Evolutionary conservation across 2,113 vertebrate genomes (phyloP).

Genomic region (Cyphomyrus discorhynchus): DNA sequence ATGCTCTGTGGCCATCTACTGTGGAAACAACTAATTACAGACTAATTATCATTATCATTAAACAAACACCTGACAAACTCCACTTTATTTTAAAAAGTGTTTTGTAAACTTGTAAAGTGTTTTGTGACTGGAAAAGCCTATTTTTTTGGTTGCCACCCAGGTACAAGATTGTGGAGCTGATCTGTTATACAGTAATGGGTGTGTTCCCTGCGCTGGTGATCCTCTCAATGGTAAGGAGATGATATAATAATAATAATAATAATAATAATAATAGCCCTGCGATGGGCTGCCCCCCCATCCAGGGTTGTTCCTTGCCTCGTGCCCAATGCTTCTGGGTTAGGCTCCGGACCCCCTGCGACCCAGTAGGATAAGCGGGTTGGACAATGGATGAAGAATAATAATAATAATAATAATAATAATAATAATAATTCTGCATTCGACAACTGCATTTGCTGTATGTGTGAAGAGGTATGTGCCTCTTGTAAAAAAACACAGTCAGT

Average conservation of each 20-base stretch:
- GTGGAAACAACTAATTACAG: not conserved
- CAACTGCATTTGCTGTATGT: not conserved
- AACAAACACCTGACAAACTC: not conserved
- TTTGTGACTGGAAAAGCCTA: not conserved
- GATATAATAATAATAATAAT: too few species aligned
- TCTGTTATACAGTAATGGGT: constrained; percentile 87
- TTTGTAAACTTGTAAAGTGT: not conserved
- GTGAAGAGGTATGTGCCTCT: not conserved
- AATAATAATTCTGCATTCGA: not conserved
- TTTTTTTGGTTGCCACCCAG: constrained; percentile 47
- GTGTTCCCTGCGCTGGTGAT: constrained; percentile 84
- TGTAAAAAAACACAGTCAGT: too few species aligned
- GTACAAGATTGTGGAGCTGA: constrained; percentile 87
- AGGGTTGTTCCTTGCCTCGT: too few species aligned
- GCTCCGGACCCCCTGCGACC: too few species aligned
- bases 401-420: too few species aligned
- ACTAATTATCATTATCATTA: not conserved
- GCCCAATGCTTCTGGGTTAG: too few species aligned
- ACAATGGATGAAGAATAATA: not conserved
- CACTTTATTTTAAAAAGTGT: not conserved
- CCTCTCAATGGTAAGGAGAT: constrained; percentile 86
- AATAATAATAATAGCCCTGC: too few species aligned
- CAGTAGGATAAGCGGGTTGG: too few species aligned
- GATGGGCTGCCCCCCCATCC: too few species aligned
- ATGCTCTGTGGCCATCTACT: not conserved